Evolutionary conservation across 2,113 vertebrate species (phyloP).

Genomic region (Chaenocephalus aceratus): DNA sequence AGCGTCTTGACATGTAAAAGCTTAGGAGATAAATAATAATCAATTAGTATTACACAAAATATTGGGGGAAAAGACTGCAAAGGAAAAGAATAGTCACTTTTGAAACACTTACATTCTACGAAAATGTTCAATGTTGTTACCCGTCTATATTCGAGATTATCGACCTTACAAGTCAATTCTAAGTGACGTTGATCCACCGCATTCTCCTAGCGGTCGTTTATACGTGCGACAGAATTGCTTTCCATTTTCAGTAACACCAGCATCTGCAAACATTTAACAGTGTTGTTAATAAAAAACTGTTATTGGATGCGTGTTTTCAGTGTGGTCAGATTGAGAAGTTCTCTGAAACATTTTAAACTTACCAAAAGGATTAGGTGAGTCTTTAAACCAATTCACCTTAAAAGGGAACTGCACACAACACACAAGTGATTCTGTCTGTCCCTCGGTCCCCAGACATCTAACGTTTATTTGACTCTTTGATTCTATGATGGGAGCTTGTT

Average conservation of each 20-base stretch:
- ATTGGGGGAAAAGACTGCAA: not conserved
- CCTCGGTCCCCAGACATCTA: not conserved
- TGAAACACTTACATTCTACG: constrained; percentile 15
- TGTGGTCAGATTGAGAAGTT: not conserved
- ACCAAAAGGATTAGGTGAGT: rapidly evolving
- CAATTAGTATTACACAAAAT: not conserved
- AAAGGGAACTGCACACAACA: constrained; percentile 68
- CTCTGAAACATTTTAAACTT: not conserved
- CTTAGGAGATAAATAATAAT: constrained; percentile 25
- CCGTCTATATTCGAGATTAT: not conserved
- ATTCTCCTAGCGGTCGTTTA: rapidly evolving
- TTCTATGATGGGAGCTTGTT: constrained; percentile 52
- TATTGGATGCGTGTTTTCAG: not conserved
- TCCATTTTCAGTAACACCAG: rapidly evolving
- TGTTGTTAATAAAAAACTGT: not conserved
- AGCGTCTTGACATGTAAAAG: rapidly evolving
- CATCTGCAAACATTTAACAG: constrained; percentile 42
- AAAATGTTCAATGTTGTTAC: constrained; percentile 42
- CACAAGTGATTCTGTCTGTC: rapidly evolving
- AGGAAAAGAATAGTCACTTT: not conserved
- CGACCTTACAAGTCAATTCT: constrained; percentile 30
- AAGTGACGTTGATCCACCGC: rapidly evolving
- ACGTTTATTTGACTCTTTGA: constrained; percentile 11
- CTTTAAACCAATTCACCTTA: constrained; percentile 36
- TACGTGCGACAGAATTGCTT: constrained; percentile 20